Percentiles rank a stretch among this genome's conserved stretches.
Evolutionary conservation across 1,140 invertebrate genomes (phyloP).

Genomic region (Magallana angulata): DNA sequence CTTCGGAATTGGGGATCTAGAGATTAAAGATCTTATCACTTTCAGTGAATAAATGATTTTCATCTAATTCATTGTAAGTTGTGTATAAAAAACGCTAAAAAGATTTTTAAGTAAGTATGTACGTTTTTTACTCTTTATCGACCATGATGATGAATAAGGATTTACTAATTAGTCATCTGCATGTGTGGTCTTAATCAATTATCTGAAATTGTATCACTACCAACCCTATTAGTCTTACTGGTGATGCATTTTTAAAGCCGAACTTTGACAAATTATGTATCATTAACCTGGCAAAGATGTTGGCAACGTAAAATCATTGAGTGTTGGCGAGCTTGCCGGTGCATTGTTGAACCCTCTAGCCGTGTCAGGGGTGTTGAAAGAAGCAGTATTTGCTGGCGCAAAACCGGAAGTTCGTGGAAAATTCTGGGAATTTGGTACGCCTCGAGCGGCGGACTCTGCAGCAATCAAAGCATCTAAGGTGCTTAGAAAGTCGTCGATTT

Average conservation of each 20-base stretch:
- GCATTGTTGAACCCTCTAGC: neutral
- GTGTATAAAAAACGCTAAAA: no score
- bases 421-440: neutral
- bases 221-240: no score
- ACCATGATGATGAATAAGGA: no score
- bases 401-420: neutral
- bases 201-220: no score
- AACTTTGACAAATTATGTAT: neutral
- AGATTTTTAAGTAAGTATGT: no score
- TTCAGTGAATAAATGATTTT: no score
- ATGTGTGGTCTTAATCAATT: no score
- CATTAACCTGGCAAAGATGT: conserved; percentile 7
- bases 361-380: neutral
- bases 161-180: no score
- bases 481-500: conserved; percentile 2
- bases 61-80: no score
- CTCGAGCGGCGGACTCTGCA: neutral
- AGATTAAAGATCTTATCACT: neutral
- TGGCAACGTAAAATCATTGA: neutral
- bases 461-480: neutral
- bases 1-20: neutral
- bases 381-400: neutral
- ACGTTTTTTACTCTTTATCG: no score
- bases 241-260: no score
- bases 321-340: neutral